Percentiles rank a stretch among this genome's conserved stretches.
Conservation (phyloP, 2,888 invertebrate species). For the Callimorpha dominula region DNA sequence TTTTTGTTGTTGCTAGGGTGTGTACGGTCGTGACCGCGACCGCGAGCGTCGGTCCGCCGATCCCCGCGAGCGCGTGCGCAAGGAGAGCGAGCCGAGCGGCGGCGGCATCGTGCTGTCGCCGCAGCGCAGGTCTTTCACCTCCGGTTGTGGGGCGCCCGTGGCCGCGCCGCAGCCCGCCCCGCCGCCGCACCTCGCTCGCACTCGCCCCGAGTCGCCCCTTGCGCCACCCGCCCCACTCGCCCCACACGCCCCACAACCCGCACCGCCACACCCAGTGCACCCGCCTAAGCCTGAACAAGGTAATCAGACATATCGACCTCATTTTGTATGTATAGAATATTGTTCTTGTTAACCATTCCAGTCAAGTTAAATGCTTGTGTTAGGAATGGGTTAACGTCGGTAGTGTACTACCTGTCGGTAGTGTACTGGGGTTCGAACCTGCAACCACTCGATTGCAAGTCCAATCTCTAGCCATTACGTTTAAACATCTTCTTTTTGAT, state of each 20-base stretch:
- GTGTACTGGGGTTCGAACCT: no score
- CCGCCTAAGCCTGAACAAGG: conserved; percentile 70
- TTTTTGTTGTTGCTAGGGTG: conserved; percentile 55
- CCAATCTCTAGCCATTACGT: not conserved
- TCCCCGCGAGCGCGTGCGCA: conserved; percentile 92
- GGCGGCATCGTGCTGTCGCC: conserved; percentile 93
- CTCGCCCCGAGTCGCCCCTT: conserved; percentile 75
- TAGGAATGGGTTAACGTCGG: no score
- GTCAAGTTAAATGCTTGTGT: no score
- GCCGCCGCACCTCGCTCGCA: conserved; percentile 86
- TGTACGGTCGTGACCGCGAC: conserved; percentile 71
- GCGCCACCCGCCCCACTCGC: conserved; percentile 56
- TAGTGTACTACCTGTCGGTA: no score
- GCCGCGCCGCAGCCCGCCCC: conserved; percentile 61
- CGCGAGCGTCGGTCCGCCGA: conserved; percentile 87
- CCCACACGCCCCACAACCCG: conserved; percentile 40
- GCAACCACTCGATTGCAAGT: no score
- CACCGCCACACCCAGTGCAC: conserved; percentile 44
- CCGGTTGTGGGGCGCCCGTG: conserved; percentile 93
- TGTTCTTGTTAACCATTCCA: no score
- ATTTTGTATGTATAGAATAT: no score
- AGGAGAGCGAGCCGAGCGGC: conserved; percentile 89
- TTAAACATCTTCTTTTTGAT: not conserved
- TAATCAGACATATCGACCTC: conserved; percentile 23
- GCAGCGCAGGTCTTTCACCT: conserved; percentile 94